Base-by-base conservation (phyloP, 2,113 vertebrate species). In the Lichenostomus cassidix region DNA sequence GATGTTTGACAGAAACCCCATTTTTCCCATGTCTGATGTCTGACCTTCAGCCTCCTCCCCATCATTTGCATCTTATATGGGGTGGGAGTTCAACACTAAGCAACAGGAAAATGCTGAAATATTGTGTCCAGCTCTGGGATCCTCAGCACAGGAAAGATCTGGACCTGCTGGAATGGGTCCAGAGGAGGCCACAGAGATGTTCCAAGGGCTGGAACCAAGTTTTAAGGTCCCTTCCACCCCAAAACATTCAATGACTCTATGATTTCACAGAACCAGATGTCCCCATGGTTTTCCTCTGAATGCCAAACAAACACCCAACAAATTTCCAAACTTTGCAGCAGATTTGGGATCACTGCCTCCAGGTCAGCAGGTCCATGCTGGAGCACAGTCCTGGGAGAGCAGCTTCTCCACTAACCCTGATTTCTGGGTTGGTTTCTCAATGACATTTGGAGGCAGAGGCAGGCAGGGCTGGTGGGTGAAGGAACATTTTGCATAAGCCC, bases 401-500 rank as follows among this genome's bases (percentile, higher is more conserved):
- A 80, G 80, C 25, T 83, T 27, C 75, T 86, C 64, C 77, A 35
- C 11, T 13, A 7, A 70, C 2, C 10, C 6, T 4, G 25, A 14
- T 9, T 52, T 33, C 56, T 65, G 22, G 23, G 6, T 12, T 74
- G 64, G 35, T 90, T 96, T 83, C 84, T 96, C 91, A 75, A 85
- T 81, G 91, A 76, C 89, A 95, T 96, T 96, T 95, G 1, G 37
- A 95, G 86, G 92, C 70, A 92, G 91, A 95, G 71, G 95, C 95
- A 97, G 87, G 95, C 83, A 92, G 90, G 83, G 83, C 68, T 47
- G 91, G 95, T 96, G 96, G 97, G 96, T 95, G 95, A 90, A 85
- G 56, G 96, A 97, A 97, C 97, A 97, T 97, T 97, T 96, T 95
- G 94, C 95, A 85, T 64, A 50, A 90, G 59, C 97, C 96, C 63